Conservation (phyloP, 2,113 vertebrate genomes). For the Cyanoderma ruficeps region DNA sequence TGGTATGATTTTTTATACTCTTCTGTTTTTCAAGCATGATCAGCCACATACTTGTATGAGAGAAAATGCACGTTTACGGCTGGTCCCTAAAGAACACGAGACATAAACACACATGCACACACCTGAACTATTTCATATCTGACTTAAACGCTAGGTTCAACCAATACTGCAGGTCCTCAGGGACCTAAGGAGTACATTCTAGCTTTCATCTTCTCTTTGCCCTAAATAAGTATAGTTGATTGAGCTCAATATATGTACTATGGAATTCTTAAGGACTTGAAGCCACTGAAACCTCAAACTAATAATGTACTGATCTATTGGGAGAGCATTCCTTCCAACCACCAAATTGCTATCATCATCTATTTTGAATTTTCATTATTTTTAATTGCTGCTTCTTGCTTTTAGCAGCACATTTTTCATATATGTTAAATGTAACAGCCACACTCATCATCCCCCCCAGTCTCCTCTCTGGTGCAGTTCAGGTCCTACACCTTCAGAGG, state of each 20-base stretch:
- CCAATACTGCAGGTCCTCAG: not conserved
- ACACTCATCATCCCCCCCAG: no score
- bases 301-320: not conserved
- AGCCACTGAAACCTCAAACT: not conserved
- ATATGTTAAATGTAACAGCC: fast-evolving
- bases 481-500: not conserved
- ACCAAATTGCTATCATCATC: not conserved
- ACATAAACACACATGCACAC: not conserved
- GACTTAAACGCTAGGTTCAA: not conserved
- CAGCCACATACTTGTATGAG: not conserved
- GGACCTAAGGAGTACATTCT: not conserved
- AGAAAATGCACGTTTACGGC: not conserved
- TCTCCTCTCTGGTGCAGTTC: not conserved
- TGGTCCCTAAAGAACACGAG: not conserved
- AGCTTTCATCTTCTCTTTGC: not conserved
- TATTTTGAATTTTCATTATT: not conserved
- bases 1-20: not conserved
- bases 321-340: not conserved
- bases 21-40: not conserved
- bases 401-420: not conserved
- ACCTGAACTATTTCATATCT: not conserved
- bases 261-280: not conserved
- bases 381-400: not conserved
- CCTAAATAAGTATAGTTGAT: not conserved
- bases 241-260: not conserved